Percentiles rank a stretch among this genome's conserved stretches.
These are phyloP conservation scores for Hoplias malabaricus DNA, from an alignment of 2,113 vertebrate genomes.

Conservation along the genomic window DNA sequence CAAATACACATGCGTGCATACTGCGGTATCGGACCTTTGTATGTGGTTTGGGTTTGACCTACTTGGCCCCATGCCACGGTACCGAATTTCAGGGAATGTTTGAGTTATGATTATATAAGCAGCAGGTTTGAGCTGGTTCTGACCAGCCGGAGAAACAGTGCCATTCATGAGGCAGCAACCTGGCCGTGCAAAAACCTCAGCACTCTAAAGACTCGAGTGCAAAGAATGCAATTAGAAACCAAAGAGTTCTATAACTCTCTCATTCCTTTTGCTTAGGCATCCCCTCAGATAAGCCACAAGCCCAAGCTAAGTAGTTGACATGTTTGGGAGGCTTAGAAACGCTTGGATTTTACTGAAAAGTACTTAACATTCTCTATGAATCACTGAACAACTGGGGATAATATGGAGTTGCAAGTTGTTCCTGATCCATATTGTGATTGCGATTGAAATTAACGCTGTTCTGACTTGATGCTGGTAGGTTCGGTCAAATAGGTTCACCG, in stretches of 20 bases:
- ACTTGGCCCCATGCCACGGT: background rate
- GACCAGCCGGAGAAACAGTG: background rate
- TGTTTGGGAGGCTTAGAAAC: background rate
- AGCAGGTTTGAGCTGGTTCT: slow-evolving; percentile 36
- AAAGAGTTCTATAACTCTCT: background rate
- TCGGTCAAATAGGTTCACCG: too few species aligned
- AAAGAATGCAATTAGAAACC: background rate
- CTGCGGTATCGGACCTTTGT: slow-evolving; percentile 35
- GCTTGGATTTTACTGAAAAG: background rate
- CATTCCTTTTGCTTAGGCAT: background rate
- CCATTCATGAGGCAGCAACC: background rate
- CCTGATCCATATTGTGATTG: too few species aligned
- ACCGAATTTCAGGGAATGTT: slow-evolving; percentile 19
- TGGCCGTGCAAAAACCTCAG: background rate
- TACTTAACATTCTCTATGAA: too few species aligned
- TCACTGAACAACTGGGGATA: too few species aligned
- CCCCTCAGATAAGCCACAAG: background rate
- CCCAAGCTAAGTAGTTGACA: background rate
- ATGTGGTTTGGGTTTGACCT: slow-evolving; percentile 23
- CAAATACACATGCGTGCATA: background rate
- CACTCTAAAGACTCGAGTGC: too few species aligned
- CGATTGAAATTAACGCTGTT: too few species aligned
- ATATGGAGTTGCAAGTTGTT: too few species aligned
- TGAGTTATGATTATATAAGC: slow-evolving; percentile 43
- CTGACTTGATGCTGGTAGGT: too few species aligned